Evolutionary conservation across 2,113 vertebrate species (phyloP).

Genomic region (Bos indicus): DNA sequence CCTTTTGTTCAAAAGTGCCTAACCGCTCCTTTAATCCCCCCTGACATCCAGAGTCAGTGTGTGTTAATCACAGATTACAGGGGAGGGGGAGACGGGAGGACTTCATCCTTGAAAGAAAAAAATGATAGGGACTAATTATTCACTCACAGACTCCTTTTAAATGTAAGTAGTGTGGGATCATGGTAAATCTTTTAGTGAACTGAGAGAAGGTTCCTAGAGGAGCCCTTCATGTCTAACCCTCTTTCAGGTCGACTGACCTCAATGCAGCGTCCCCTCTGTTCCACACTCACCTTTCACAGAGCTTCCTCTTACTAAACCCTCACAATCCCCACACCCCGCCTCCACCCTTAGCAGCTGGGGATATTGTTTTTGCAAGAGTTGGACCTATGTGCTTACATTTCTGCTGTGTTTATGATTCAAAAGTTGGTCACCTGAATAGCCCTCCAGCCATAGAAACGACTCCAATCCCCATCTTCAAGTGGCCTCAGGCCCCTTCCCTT

Average conservation of each 20-base stretch:
- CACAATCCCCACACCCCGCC: background rate
- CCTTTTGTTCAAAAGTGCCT: constrained; percentile 31
- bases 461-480: background rate
- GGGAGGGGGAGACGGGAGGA: fast-evolving
- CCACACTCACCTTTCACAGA: background rate
- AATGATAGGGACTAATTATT: background rate
- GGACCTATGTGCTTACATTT: background rate
- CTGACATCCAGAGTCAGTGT: background rate
- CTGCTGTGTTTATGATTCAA: background rate
- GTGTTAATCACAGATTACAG: background rate
- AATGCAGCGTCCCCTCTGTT: background rate
- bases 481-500: background rate
- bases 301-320: background rate
- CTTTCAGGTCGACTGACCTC: background rate
- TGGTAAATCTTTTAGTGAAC: background rate
- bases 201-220: background rate
- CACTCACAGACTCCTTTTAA: background rate
- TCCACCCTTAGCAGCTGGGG: background rate
- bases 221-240: too few relatives aligned
- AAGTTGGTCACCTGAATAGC: background rate
- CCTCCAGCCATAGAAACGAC: background rate
- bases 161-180: background rate
- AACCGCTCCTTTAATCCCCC: background rate
- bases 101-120: background rate
- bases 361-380: background rate